Base-by-base conservation (phyloP, 2,888 invertebrate genomes). In the Drosophila limbata region DNA sequence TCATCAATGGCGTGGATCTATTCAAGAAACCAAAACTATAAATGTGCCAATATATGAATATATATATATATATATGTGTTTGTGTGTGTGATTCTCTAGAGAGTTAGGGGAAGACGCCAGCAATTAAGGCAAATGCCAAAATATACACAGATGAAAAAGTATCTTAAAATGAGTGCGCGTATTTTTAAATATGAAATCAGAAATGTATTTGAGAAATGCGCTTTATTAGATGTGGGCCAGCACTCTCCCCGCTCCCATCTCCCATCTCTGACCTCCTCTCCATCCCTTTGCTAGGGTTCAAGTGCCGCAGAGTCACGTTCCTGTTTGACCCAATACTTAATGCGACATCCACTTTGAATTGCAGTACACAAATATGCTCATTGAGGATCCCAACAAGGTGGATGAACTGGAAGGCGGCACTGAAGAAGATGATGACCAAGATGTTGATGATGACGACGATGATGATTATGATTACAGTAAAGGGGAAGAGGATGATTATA, bases 331-430 rank as follows among this genome's bases (percentile, higher is more conserved):
- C 56, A 79, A 77, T 82, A 60, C 66, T 37, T 55, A 13, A 61
- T 60, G 11, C 8, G 47, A 35, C 40, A 67, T 61, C 39, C 39
- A 42, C 37, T 70, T 62, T 72, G 56, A 48, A 59, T 76, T 84
- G 62, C 79, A 92, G 91, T 90, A 90, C 67, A 77, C 75, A 35
- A 88, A 89, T 70, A 67, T 81, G 31, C 74, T 91, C 64, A 90
- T 90, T 53, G 90, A 91, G 52, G 87, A 89, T 81, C 79, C 89
- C 33, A 83, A 51, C 60, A 77, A 80, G 25, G 55, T 69, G 62
- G 77, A 76, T 33, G 83, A 67, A 28, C 42, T 74, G 11, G 81
- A 86, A 45, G 72, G 50, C 56, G 75, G 63, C 15, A 50, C 74
- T 8, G 73, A 45, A 1, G 69, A 68, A 0, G 51, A 71, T 2